These are phyloP conservation scores for Brienomyrus brachyistius DNA, from an alignment of 2,113 vertebrate species.

Conservation along the genomic window DNA sequence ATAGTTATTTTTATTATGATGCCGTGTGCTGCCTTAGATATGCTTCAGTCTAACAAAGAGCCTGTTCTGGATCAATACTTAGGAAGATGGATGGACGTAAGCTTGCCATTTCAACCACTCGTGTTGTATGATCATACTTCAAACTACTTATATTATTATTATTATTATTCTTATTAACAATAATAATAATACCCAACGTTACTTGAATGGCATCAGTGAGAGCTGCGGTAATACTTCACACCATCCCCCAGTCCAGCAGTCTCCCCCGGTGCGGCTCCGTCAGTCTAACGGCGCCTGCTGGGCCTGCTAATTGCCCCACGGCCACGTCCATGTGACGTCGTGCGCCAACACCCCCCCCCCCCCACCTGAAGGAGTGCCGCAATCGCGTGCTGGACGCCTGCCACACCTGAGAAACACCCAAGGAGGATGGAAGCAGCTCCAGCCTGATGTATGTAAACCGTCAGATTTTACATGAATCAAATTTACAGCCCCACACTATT, in stretches of 20 bases:
- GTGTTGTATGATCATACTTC: neutral
- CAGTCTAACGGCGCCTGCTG: neutral
- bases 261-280: neutral
- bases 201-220: neutral
- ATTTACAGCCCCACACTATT: neutral
- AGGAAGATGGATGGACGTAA: neutral
- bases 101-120: neutral
- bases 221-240: neutral
- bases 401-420: neutral
- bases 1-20: neutral
- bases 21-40: neutral
- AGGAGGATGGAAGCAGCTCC: neutral
- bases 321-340: neutral
- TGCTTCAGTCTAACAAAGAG: neutral
- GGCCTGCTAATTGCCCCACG: neutral
- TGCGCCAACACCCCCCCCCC: neutral
- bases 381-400: neutral
- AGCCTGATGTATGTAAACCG: neutral
- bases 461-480: neutral
- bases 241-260: neutral
- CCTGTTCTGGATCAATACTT: neutral
- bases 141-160: neutral
- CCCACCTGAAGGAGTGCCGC: neutral
- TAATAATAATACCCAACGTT: neutral
- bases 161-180: neutral